Conservation (phyloP, 2,888 invertebrate genomes). For the Eledone cirrhosa region DNA sequence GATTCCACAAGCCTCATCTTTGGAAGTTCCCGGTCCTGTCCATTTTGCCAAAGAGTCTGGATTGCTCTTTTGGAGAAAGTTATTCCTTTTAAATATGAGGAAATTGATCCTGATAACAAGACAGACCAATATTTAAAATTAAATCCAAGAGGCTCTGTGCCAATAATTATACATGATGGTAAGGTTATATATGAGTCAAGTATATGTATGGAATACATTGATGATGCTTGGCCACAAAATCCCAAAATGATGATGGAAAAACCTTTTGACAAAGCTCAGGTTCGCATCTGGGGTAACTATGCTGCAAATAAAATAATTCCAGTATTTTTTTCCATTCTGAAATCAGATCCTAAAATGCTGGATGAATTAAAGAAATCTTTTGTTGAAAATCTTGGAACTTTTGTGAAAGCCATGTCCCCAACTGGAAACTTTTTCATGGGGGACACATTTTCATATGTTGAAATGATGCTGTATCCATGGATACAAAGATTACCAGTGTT, state of each 20-base stretch:
- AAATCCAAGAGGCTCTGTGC: constrained; percentile 53
- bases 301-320: constrained; percentile 48
- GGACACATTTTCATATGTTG: constrained; percentile 44
- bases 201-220: constrained; percentile 51
- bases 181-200: constrained; percentile 47
- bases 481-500: constrained; percentile 40
- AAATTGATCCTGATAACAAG: constrained; percentile 54
- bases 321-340: constrained; percentile 42
- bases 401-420: constrained; percentile 38
- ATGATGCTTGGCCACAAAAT: constrained; percentile 43
- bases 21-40: constrained; percentile 51
- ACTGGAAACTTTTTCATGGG: constrained; percentile 47
- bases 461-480: constrained; percentile 49
- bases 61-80: constrained; percentile 49
- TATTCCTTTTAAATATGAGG: constrained; percentile 46
- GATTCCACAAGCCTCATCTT: background rate
- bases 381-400: constrained; percentile 37
- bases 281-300: constrained; percentile 48
- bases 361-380: constrained; percentile 38
- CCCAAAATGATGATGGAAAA: constrained; percentile 44
- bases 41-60: constrained; percentile 56
- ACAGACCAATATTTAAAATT: constrained; percentile 47
- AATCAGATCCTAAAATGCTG: constrained; percentile 38
- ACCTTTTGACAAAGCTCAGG: constrained; percentile 44
- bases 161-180: constrained; percentile 43